Evolutionary conservation across 2,797 vertebrate genomes (phyloP).

Genomic region (Capromys pilorides): DNA sequence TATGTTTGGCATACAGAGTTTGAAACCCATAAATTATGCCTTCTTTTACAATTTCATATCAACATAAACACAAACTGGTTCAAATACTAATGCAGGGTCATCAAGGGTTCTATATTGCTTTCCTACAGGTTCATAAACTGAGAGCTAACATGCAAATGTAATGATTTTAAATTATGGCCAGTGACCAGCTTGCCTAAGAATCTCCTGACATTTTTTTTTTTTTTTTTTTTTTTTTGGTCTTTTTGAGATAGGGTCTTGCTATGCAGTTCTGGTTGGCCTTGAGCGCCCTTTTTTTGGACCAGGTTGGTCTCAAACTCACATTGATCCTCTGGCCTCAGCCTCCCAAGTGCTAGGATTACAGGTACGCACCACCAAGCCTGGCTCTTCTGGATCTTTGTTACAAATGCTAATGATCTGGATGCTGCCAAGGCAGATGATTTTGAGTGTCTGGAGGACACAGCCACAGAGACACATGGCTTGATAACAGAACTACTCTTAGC

Average conservation of each 20-base stretch:
- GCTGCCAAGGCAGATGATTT: neutral
- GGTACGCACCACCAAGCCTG: too few relatives aligned
- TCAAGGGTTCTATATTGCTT: neutral
- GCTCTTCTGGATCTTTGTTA: neutral
- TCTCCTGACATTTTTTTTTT: too few relatives aligned
- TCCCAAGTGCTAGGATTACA: too few relatives aligned
- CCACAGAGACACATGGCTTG: neutral
- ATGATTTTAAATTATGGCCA: neutral
- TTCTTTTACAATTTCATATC: neutral
- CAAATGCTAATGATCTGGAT: conserved; percentile 1
- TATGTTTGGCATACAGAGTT: neutral
- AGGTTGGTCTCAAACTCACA: too few relatives aligned
- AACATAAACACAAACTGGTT: neutral
- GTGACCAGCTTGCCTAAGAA: neutral
- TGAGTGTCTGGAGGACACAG: neutral
- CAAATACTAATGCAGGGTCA: neutral
- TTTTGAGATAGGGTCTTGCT: too few relatives aligned
- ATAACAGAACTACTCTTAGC: neutral
- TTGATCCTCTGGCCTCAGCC: too few relatives aligned
- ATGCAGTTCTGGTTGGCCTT: too few relatives aligned
- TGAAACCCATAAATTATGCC: neutral
- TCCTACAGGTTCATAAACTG: neutral
- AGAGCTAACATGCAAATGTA: neutral
- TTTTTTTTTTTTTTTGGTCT: too few relatives aligned
- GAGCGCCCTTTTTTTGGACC: too few relatives aligned